Evolutionary conservation across 2,888 invertebrate species (phyloP), one percentile per base, ranked within the genome.

Genomic region (Pandemis cinnamomeana): DNA sequence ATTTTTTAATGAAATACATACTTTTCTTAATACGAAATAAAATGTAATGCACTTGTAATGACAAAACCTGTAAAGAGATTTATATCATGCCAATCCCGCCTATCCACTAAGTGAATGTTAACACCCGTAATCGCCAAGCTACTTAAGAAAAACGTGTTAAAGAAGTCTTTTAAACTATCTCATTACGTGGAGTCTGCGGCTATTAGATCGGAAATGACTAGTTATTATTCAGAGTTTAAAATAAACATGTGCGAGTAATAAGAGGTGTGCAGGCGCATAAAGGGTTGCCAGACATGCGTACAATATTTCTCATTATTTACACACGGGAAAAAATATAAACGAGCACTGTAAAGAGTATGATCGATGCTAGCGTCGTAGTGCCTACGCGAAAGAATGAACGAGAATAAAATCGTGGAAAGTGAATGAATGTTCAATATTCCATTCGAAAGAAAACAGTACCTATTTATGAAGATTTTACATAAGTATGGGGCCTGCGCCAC

Each of bases 151-250:
- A 46, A 68, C 67, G 67, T 58, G 67, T 68, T 68, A 58, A 67
- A 67, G 53, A 36, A 62, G 51, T 51, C n/a, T 64, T 53, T 66
- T 69, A 73, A 53, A 61, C 60, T 6, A 15, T 58, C 63, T 72
- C 72, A 67, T 63, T 60, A 69, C 13, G 63, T 58, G 27, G 41
- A 64, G 72, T 44, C 67, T 36, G 60, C 20, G 62, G 72, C 72
- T 51, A 8, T 44, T 20, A 66, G 70, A 67, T 67, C 67, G 71
- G 62, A 61, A 71, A 71, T 74, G 61, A 70, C 73, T 74, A 41
- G 73, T 70, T 71, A 67, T 62, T 74, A 74, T 74, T 70, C 67
- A 71, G 67, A 71, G 67, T 74, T 71, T 70, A 66, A 71, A 71
- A 74, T 74, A 71, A 68, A 74, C 71, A 71, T 53, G 60, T 61